Conservation (phyloP, 2,888 invertebrate species). For the Agrochola circellaris region DNA sequence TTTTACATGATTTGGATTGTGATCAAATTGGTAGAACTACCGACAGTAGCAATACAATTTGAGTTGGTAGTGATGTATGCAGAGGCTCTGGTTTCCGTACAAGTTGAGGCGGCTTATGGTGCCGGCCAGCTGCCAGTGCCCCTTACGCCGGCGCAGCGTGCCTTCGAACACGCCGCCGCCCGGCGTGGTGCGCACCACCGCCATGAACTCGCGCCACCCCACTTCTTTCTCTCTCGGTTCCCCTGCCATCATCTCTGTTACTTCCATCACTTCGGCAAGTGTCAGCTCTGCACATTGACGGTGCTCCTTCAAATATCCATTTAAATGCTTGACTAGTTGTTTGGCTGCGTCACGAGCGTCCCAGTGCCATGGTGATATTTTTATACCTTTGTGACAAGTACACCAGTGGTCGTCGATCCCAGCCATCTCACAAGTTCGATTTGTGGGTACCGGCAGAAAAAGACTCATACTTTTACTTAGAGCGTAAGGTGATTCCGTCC, state of each 20-base stretch:
- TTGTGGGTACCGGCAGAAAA: slow-evolving; percentile 93
- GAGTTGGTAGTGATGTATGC: slow-evolving; percentile 93
- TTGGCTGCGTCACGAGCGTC: slow-evolving; percentile 91
- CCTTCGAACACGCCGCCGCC: slow-evolving; percentile 95
- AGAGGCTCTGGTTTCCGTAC: slow-evolving; percentile 95
- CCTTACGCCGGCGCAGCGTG: slow-evolving; percentile 90
- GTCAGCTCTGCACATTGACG: slow-evolving; percentile 92
- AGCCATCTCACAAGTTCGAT: slow-evolving; percentile 94
- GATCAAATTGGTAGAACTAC: slow-evolving; percentile 56
- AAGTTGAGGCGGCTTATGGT: slow-evolving; percentile 94
- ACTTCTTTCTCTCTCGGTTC: slow-evolving; percentile 79
- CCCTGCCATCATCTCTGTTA: slow-evolving; percentile 91
- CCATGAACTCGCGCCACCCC: slow-evolving; percentile 91
- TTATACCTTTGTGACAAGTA: slow-evolving; percentile 94
- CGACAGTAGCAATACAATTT: slow-evolving; percentile 95
- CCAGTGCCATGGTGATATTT: slow-evolving; percentile 89
- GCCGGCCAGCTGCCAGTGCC: slow-evolving; percentile 91
- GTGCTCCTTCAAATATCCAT: slow-evolving; percentile 91
- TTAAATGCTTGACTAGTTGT: slow-evolving; percentile 92
- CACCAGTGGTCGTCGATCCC: slow-evolving; percentile 96
- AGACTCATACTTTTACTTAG: slow-evolving; percentile 93
- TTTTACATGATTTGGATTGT: slow-evolving; percentile 50
- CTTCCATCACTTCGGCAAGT: slow-evolving; percentile 92
- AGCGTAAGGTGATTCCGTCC: slow-evolving; percentile 78
- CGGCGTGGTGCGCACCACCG: slow-evolving; percentile 92